Conservation (phyloP, 2,888 invertebrate genomes). For the Aricia artaxerxes region DNA sequence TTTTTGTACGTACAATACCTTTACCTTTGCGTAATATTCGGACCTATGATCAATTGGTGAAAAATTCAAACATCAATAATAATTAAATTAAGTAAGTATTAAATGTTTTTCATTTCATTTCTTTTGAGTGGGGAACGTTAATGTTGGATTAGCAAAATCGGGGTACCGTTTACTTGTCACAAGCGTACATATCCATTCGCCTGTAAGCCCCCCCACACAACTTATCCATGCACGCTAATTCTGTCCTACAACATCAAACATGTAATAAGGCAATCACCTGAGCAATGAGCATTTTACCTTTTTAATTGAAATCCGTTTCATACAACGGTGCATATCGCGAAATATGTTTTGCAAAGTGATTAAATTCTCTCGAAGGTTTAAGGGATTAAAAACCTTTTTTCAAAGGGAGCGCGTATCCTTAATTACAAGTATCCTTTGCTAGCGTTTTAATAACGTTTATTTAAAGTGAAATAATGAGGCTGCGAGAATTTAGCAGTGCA, state of each 20-base stretch:
- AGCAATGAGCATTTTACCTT: slow-evolving; percentile 28
- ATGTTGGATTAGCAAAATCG: background rate
- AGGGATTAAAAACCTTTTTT: slow-evolving; percentile 34
- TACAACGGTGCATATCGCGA: slow-evolving; percentile 31
- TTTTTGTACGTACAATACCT: no score
- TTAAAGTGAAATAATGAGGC: slow-evolving; percentile 72
- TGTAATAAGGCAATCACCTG: background rate
- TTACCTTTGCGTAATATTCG: no score
- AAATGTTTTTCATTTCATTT: no score
- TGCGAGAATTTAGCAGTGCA: slow-evolving; percentile 50
- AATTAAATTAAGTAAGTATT: no score
- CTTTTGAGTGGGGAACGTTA: no score
- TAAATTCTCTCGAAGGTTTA: slow-evolving; percentile 32
- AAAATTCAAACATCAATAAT: no score
- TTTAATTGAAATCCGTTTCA: slow-evolving; percentile 32
- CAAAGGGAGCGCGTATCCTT: slow-evolving; percentile 30
- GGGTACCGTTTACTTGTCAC: background rate
- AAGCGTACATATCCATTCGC: background rate
- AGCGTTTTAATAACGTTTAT: slow-evolving; percentile 71
- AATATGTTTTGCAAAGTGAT: slow-evolving; percentile 33
- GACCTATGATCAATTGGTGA: no score
- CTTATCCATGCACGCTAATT: background rate
- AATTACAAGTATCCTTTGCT: slow-evolving; percentile 47
- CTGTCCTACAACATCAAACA: background rate
- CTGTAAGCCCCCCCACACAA: background rate